These are phyloP conservation scores for Nephrotoma guestfalica DNA, from an alignment of 2,888 invertebrate genomes.

Conservation along the genomic window DNA sequence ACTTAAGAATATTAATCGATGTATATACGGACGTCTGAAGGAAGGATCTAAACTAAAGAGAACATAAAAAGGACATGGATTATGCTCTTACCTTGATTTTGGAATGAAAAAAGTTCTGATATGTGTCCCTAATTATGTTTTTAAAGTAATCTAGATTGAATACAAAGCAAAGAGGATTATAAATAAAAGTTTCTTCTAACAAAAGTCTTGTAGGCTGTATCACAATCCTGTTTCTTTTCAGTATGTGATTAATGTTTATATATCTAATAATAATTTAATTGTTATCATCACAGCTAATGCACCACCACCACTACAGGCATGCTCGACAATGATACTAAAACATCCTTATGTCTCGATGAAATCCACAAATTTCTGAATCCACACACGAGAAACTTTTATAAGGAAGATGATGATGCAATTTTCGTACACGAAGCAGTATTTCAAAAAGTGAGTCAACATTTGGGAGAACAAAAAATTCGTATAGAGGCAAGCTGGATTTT, in stretches of 20 bases:
- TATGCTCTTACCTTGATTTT: background rate
- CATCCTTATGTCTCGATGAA: background rate
- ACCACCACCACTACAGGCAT: background rate
- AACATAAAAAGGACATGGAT: background rate
- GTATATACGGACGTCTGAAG: background rate
- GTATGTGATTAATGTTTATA: too few species aligned
- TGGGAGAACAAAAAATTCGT: background rate
- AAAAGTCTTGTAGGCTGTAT: background rate
- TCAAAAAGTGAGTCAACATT: background rate
- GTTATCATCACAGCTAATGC: background rate
- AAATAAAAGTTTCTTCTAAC: too few species aligned
- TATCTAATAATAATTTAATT: background rate
- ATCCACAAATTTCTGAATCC: background rate
- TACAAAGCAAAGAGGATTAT: background rate
- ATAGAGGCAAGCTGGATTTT: background rate
- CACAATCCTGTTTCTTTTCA: too few species aligned
- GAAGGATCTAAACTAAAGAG: background rate
- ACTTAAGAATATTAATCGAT: background rate
- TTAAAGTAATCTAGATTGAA: background rate
- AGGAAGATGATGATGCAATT: background rate
- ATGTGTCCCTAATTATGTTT: background rate
- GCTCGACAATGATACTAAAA: background rate
- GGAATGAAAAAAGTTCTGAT: background rate
- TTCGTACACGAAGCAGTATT: background rate
- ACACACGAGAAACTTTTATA: background rate